phyloP scores from a whole-genome alignment of 2,888 invertebrate genomes.

The Willowsia nigromaculata region DNA sequence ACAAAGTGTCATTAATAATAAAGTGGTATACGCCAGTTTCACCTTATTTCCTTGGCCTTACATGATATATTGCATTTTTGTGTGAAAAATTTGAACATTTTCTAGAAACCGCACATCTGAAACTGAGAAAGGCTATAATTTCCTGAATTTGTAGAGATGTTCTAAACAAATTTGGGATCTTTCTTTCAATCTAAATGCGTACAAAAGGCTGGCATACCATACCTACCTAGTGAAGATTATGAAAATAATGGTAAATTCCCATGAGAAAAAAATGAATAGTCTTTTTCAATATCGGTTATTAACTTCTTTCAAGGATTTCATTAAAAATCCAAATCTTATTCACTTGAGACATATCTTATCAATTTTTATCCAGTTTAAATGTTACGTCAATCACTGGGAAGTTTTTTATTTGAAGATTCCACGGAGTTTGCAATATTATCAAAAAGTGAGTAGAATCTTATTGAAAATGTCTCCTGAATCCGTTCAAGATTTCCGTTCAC shows the following conservation, averaged over 20 bases:
- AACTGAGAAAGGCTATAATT: too few relatives aligned
- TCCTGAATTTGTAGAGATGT: too few relatives aligned
- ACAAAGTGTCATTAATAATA: constrained; percentile 50
- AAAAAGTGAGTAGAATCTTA: background rate
- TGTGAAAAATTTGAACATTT: background rate
- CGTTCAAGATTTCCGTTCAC: background rate
- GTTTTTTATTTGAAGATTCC: background rate
- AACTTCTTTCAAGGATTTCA: background rate
- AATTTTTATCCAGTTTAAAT: background rate
- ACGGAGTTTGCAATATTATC: background rate
- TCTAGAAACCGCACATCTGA: too few relatives aligned
- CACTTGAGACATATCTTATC: background rate
- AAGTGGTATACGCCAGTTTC: background rate
- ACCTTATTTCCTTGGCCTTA: background rate
- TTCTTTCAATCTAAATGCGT: too few relatives aligned
- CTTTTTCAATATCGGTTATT: background rate
- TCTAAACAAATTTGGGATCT: too few relatives aligned
- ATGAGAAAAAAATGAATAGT: background rate
- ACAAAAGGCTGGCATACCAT: too few relatives aligned
- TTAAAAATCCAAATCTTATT: too few relatives aligned
- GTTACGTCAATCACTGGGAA: background rate
- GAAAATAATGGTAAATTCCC: background rate
- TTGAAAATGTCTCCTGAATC: background rate
- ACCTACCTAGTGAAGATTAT: background rate
- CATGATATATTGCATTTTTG: background rate